Evolutionary conservation across 2,113 vertebrate genomes (phyloP), one percentile per base, ranked within the genome.

Genomic region (Lonchura striata): DNA sequence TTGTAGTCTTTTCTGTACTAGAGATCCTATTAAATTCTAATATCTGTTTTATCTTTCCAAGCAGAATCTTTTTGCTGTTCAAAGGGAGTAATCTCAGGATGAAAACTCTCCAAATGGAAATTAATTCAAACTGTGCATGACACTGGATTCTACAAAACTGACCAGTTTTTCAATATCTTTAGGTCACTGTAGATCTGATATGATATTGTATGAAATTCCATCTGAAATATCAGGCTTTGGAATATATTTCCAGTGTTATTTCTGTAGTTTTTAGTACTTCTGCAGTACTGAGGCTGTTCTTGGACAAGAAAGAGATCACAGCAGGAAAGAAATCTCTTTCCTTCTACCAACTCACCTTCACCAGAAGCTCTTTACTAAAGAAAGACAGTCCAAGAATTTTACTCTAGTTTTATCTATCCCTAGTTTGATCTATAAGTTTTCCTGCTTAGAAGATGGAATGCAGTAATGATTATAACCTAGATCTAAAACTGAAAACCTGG

Each of bases 101-200:
- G n/a, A 90, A 92, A 82, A 88, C 31, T 93, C 37, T 79, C 35
- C 49, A 77, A 90, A 85, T 39, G 59, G 60, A 78, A 96, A 81
- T 19, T 10, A 54, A 64, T 61, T 90, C 25, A 82, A 95, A 82
- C 72, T 46, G 47, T 31, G 23, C 35, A 18, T 63, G 37, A 47
- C 69, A 70, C 53, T 50, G 41, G 10, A 69, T 91, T 85, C 61
- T 87, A n/a, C 50, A 80, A 89, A 79, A 83, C 25, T 68, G 65
- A 80, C 63, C 53, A 65, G 39, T 46, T 81, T 69, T 87, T 83
- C 50, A 35, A 11, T 63, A 84, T 35, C 37, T 78, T 79, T 61
- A 80, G 72, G 68, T 83, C 71, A 76, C 33, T 33, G 28, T 46
- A 80, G 25, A 79, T 81, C 22, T 56, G 33, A 65, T 81, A 24